phyloP scores from a whole-genome alignment of 2,113 vertebrate genomes.

The Cichladusa arquata region DNA sequence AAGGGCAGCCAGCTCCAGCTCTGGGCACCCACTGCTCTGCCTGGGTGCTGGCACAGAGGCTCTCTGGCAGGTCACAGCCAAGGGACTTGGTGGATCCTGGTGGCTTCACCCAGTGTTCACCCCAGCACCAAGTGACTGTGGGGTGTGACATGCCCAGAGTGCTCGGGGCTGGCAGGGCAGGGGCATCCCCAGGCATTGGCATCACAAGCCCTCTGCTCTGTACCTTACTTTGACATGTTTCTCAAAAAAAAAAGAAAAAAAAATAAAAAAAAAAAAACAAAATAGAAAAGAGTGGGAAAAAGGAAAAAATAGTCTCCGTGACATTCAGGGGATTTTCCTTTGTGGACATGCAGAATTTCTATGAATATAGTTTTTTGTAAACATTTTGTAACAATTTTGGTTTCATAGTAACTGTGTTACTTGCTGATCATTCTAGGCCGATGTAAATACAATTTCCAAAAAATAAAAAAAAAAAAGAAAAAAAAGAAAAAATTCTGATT shows the following conservation, averaged over 20 bases:
- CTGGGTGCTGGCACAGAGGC: neutral
- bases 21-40: neutral
- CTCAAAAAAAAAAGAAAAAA: constrained; percentile 25
- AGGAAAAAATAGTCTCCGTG: constrained; percentile 65
- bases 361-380: constrained; percentile 99
- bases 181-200: neutral
- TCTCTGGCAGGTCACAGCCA: neutral
- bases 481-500: constrained; percentile 79
- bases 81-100: neutral
- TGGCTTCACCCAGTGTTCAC: neutral
- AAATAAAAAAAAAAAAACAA: neutral
- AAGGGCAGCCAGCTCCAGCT: neutral
- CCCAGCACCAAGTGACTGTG: neutral
- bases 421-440: constrained; percentile 86
- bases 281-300: constrained; percentile 16
- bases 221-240: constrained; percentile 40
- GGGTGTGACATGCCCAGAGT: fast-evolving
- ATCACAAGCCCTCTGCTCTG: neutral
- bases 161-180: neutral
- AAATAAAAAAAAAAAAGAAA: constrained; percentile 40
- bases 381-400: constrained; percentile 95
- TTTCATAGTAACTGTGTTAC: constrained; percentile 97
- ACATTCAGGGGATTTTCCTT: constrained; percentile 88
- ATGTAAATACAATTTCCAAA: constrained; percentile 83
- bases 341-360: constrained; percentile 97